These are phyloP conservation scores for Orchestes rusci DNA, from an alignment of 2,888 invertebrate genomes.

Conservation along the genomic window DNA sequence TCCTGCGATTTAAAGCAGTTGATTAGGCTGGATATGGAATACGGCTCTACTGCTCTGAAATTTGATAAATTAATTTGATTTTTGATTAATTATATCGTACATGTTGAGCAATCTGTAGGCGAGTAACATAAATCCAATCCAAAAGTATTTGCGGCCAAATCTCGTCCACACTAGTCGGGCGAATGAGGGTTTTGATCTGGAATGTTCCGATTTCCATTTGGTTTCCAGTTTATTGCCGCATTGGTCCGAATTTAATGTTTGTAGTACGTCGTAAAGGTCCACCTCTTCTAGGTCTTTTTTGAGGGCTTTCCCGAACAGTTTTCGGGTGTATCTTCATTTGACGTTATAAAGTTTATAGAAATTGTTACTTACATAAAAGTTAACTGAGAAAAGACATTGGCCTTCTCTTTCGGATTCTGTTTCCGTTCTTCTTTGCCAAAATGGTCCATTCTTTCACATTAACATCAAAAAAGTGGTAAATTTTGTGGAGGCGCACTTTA, in stretches of 20 bases:
- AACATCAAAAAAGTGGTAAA: not conserved
- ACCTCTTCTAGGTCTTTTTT: conserved; percentile 56
- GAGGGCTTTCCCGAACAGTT: conserved; percentile 56
- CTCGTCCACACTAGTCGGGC: conserved; percentile 15
- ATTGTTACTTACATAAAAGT: conserved; percentile 31
- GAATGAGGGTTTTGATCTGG: conserved; percentile 25
- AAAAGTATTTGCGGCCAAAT: conserved; percentile 19
- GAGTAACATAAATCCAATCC: conserved; percentile 16
- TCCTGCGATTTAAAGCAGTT: conserved; percentile 15
- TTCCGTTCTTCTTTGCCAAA: conserved; percentile 28
- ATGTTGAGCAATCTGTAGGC: conserved; percentile 15
- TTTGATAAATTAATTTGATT: not conserved
- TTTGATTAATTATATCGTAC: conserved; percentile 9
- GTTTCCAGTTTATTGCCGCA: conserved; percentile 37
- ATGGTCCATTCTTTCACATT: conserved; percentile 27
- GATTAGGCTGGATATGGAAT: conserved; percentile 18
- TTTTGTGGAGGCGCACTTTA: too few species aligned
- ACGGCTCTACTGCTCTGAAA: conserved; percentile 20
- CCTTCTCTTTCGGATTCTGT: conserved; percentile 29
- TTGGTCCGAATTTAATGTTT: conserved; percentile 38
- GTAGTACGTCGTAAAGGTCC: conserved; percentile 53
- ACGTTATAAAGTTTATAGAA: not conserved
- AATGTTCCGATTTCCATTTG: conserved; percentile 32
- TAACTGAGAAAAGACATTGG: conserved; percentile 29
- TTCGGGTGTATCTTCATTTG: conserved; percentile 61